These are phyloP conservation scores for Podarcis raffonei DNA, from an alignment of 2,113 vertebrate species.

Conservation along the genomic window DNA sequence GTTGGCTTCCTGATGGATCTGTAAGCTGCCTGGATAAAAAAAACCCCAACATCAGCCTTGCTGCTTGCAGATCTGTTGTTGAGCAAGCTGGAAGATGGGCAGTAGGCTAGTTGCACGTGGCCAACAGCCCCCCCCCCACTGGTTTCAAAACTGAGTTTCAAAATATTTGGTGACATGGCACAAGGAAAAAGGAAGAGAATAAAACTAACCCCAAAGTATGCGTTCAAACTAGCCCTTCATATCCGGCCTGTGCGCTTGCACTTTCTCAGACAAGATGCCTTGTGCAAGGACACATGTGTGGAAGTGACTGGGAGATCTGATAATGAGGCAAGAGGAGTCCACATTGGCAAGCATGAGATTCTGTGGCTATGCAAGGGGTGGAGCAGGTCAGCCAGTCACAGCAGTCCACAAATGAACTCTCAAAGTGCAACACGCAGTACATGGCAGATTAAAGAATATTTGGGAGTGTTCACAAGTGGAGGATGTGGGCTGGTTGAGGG, in stretches of 20 bases:
- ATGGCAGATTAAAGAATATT: slow-evolving; percentile 23
- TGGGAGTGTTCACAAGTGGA: slow-evolving; percentile 28
- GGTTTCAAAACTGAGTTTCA: not conserved
- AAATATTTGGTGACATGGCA: not conserved
- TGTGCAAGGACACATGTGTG: not conserved
- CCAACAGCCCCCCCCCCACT: too few species aligned
- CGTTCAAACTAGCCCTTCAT: not conserved
- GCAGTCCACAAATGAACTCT: not conserved
- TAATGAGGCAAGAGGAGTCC: not conserved
- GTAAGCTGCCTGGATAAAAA: too few species aligned
- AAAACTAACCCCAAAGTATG: not conserved
- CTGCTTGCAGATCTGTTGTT: not conserved
- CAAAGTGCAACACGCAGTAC: not conserved
- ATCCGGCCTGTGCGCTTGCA: too few species aligned
- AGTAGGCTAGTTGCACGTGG: not conserved
- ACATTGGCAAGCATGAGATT: not conserved
- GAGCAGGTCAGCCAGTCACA: not conserved
- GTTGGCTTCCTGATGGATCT: not conserved
- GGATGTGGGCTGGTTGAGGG: not conserved
- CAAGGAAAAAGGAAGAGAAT: too few species aligned
- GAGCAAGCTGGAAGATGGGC: not conserved
- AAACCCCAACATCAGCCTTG: not conserved
- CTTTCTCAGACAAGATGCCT: not conserved
- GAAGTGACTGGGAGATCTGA: not conserved
- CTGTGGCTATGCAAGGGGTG: slow-evolving; percentile 4